Conservation (phyloP, 2,888 invertebrate species). For the Bellardia pandia region DNA sequence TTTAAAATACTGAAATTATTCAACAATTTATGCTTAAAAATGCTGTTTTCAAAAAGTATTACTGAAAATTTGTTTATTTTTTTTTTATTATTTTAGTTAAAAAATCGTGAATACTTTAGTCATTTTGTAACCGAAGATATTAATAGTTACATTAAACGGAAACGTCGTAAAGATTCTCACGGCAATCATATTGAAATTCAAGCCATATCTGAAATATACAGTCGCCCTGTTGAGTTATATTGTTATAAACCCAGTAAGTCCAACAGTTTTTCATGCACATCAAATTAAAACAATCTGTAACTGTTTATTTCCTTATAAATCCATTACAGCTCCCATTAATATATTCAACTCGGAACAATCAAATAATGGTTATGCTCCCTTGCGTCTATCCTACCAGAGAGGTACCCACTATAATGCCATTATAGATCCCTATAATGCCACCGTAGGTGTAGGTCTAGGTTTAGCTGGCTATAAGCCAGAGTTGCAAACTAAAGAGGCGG, state of each 20-base stretch:
- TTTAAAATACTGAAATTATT: not conserved
- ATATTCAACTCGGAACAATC: slow-evolving; percentile 91
- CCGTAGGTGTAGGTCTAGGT: slow-evolving; percentile 93
- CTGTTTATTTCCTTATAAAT: not conserved
- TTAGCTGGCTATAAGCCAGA: slow-evolving; percentile 92
- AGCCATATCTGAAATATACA: slow-evolving; percentile 95
- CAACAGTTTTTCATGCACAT: not conserved
- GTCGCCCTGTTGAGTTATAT: slow-evolving; percentile 93
- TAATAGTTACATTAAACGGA: slow-evolving; percentile 91
- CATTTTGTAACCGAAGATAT: slow-evolving; percentile 96
- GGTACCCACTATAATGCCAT: slow-evolving; percentile 95
- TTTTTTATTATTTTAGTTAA: slow-evolving; percentile 85
- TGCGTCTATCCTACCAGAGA: slow-evolving; percentile 93
- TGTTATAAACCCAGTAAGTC: slow-evolving; percentile 82
- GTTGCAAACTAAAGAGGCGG: slow-evolving; percentile 89
- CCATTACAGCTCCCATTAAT: slow-evolving; percentile 91
- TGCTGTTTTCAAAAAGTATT: too few species aligned
- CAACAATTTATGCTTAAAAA: too few species aligned
- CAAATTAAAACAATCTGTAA: not conserved
- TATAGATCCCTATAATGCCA: slow-evolving; percentile 92
- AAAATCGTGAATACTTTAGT: slow-evolving; percentile 94
- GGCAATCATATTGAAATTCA: slow-evolving; percentile 97
- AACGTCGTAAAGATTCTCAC: slow-evolving; percentile 91
- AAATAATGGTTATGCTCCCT: slow-evolving; percentile 90
- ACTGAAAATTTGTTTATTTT: not conserved